Evolutionary conservation across 2,888 invertebrate genomes (phyloP).

Genomic region (Spicauda simplicius): DNA sequence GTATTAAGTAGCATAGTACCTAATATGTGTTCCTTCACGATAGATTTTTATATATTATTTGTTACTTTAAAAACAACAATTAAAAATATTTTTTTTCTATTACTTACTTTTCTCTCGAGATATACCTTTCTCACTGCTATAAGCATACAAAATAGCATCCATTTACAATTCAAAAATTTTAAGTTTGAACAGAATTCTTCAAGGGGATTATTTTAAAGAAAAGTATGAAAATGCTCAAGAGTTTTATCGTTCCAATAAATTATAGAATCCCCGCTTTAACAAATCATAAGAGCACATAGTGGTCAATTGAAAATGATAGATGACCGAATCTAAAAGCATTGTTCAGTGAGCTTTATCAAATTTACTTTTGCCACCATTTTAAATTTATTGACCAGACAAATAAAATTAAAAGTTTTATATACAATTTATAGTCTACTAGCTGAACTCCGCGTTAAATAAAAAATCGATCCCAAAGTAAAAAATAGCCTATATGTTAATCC

Average conservation of each 20-base stretch:
- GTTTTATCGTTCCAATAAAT: conserved; percentile 24
- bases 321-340: conserved; percentile 21
- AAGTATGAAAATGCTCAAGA: conserved; percentile 16
- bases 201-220: conserved; percentile 5
- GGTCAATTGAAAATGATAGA: conserved; percentile 22
- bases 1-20: too few relatives aligned
- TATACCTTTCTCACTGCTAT: background rate
- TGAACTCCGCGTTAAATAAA: too few relatives aligned
- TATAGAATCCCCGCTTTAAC: conserved; percentile 18
- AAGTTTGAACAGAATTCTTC: background rate
- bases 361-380: background rate
- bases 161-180: background rate
- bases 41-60: too few relatives aligned
- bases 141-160: background rate
- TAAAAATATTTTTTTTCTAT: too few relatives aligned
- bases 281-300: conserved; percentile 24
- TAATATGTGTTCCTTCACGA: too few relatives aligned
- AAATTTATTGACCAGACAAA: background rate
- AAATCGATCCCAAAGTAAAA: too few relatives aligned
- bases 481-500: too few relatives aligned
- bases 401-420: background rate
- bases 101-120: background rate
- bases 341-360: background rate
- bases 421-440: too few relatives aligned
- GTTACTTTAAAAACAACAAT: too few relatives aligned